Evolutionary conservation across 2,113 vertebrate genomes (phyloP).

Genomic region (Polypterus senegalus): DNA sequence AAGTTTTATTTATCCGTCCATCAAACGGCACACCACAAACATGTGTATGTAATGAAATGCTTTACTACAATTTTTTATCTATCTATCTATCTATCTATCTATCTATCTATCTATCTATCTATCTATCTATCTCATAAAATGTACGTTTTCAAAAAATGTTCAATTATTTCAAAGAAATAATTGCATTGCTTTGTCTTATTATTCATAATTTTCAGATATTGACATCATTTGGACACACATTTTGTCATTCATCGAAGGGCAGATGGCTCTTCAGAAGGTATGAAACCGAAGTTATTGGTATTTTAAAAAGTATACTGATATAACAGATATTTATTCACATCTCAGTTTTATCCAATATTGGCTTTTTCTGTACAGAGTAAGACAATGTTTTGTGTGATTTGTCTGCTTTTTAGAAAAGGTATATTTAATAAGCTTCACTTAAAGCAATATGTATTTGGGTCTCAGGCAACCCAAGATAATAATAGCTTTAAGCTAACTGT

Average conservation of each 20-base stretch:
- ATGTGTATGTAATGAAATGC: no score
- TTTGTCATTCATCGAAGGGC: conserved; percentile 45
- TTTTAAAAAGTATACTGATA: background rate
- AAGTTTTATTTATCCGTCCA: no score
- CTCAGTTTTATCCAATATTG: background rate
- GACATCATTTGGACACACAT: conserved; percentile 51
- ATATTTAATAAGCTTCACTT: background rate
- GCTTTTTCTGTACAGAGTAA: background rate
- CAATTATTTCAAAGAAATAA: no score
- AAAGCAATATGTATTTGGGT: background rate
- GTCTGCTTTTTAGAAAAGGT: background rate
- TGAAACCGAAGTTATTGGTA: conserved; percentile 1
- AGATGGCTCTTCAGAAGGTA: conserved; percentile 54
- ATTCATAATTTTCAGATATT: conserved; percentile 40
- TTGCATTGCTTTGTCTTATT: no score
- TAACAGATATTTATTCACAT: background rate
- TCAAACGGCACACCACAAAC: no score
- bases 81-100: no score
- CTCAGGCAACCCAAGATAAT: background rate
- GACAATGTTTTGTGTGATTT: background rate
- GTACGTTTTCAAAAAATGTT: no score
- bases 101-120: no score
- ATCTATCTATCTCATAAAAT: no score
- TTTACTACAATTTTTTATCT: no score
- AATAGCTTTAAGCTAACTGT: no score